Conservation (phyloP, 2,797 vertebrate species). For the Tapera naevia region DNA sequence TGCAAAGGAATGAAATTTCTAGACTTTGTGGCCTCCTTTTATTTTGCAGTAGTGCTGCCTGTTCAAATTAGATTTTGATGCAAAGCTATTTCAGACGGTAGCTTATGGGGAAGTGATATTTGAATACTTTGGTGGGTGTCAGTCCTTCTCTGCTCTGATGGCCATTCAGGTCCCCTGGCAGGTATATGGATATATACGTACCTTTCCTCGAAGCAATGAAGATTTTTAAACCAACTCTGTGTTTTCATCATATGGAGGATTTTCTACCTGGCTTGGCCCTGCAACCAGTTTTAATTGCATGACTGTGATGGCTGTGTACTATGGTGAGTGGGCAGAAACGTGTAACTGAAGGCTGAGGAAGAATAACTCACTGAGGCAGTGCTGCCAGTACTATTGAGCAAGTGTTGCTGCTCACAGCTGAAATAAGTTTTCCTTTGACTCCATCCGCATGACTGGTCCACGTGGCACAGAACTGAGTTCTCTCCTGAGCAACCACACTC, state of each 20-base stretch:
- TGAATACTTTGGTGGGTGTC: not conserved
- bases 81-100: not conserved
- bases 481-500: not conserved
- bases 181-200: fast-evolving
- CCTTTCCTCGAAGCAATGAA: not conserved
- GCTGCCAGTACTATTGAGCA: not conserved
- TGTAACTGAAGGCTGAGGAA: not conserved
- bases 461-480: not conserved
- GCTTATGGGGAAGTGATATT: not conserved
- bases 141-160: not conserved
- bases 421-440: not conserved
- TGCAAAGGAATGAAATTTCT: not conserved
- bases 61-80: not conserved
- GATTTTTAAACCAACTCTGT: not conserved
- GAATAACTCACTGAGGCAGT: not conserved
- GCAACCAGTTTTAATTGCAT: not conserved
- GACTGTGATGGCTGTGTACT: not conserved
- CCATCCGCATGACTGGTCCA: not conserved
- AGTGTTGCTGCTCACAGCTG: not conserved
- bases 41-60: not conserved
- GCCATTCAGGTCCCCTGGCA: not conserved
- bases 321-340: not conserved
- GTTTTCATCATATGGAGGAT: not conserved
- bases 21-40: not conserved
- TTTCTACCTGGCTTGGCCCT: not conserved